A percentile compares a stretch with the other conserved stretches of the same genome.
phyloP scores from a whole-genome alignment of 2,113 vertebrate genomes.

The Chamaea fasciata region DNA sequence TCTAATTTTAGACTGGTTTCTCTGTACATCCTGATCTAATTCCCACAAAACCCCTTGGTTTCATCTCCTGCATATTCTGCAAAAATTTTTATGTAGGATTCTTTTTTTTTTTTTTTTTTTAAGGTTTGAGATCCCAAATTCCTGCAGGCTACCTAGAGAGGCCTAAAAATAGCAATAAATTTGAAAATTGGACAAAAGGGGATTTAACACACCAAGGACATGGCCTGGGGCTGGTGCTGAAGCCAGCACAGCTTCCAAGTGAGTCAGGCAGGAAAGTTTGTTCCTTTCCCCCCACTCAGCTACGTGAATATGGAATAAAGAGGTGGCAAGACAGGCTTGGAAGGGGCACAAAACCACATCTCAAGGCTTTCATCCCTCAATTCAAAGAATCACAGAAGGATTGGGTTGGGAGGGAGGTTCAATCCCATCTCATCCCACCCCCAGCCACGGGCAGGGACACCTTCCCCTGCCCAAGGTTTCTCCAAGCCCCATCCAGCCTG shows the following conservation, averaged over 20 bases:
- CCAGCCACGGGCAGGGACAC: background rate
- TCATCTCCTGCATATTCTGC: background rate
- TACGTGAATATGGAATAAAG: background rate
- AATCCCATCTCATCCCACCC: fast-evolving
- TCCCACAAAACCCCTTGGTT: background rate
- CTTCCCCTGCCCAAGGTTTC: background rate
- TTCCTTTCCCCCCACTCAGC: background rate
- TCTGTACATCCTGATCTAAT: background rate
- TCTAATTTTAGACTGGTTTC: constrained; percentile 13
- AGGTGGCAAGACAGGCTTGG: background rate
- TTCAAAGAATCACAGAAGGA: background rate
- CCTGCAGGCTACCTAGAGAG: constrained; percentile 11
- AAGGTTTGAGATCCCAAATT: background rate
- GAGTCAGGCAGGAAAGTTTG: background rate
- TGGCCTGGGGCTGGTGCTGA: background rate
- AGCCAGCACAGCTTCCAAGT: background rate
- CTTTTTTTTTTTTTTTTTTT: background rate
- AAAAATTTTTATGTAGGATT: background rate
- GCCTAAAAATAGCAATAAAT: constrained; percentile 15
- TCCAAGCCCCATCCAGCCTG: background rate
- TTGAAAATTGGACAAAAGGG: background rate
- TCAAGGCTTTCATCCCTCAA: background rate
- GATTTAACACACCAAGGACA: background rate
- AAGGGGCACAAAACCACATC: background rate
- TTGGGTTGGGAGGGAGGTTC: background rate